phyloP scores from a whole-genome alignment of 2,888 invertebrate species.

The Drosophila neotestacea region DNA sequence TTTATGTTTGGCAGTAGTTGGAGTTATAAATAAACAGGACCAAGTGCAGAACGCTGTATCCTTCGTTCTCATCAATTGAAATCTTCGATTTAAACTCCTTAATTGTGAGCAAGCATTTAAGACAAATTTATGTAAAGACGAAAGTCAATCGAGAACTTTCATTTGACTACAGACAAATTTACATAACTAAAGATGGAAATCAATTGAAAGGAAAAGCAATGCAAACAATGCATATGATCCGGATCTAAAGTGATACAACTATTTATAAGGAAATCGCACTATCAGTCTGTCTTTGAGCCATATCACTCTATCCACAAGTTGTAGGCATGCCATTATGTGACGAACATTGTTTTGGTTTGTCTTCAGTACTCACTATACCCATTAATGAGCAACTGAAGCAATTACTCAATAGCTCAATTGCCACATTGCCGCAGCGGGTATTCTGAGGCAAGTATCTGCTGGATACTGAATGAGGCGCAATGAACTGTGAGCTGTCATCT shows the following conservation, averaged over 20 bases:
- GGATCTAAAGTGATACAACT: background rate
- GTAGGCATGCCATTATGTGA: too few species aligned
- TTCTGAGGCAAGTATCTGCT: background rate
- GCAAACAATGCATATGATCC: background rate
- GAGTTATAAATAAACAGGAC: slow-evolving; percentile 52
- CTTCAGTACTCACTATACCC: background rate
- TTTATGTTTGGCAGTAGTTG: slow-evolving; percentile 52
- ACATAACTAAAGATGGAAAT: background rate
- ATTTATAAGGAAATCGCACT: background rate
- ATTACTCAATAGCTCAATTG: slow-evolving; percentile 18
- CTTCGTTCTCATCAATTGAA: background rate
- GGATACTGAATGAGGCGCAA: slow-evolving; percentile 20
- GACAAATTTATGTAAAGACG: slow-evolving; percentile 22
- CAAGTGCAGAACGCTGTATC: background rate
- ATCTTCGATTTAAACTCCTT: slow-evolving; percentile 1
- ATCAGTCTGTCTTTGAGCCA: background rate
- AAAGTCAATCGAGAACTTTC: background rate
- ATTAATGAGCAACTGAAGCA: slow-evolving; percentile 32
- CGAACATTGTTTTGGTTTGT: background rate
- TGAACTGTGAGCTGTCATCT: slow-evolving; percentile 66
- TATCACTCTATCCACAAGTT: background rate
- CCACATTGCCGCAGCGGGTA: background rate
- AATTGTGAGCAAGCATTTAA: slow-evolving; percentile 6
- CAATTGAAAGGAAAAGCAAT: slow-evolving; percentile 7
- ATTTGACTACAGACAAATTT: slow-evolving; percentile 15